Evolutionary conservation across 2,888 invertebrate species (phyloP).

Genomic region (Tiliacea citrago): DNA sequence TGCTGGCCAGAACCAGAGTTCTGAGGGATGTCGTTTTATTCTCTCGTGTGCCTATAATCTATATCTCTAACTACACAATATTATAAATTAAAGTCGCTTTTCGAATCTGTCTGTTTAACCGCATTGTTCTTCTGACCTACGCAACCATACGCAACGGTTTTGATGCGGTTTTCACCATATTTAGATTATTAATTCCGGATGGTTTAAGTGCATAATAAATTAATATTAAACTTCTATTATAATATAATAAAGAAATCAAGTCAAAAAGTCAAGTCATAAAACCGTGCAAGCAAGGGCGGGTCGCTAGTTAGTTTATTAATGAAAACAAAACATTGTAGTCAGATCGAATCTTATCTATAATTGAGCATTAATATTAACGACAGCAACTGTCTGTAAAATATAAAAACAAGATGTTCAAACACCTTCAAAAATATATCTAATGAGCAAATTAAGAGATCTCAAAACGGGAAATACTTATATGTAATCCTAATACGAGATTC

Average conservation of each 20-base stretch:
- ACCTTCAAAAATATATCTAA: constrained; percentile 65
- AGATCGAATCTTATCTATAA: constrained; percentile 64
- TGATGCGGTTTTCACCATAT: neutral
- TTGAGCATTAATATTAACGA: constrained; percentile 71
- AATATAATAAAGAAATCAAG: too few relatives aligned
- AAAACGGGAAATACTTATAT: constrained; percentile 79
- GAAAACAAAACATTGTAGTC: constrained; percentile 37
- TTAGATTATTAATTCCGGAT: neutral
- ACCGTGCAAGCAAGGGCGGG: neutral
- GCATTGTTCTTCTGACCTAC: neutral
- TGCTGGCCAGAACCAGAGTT: too few relatives aligned
- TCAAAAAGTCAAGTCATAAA: neutral
- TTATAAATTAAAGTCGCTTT: too few relatives aligned
- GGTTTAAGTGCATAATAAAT: neutral
- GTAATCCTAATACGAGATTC: constrained; percentile 84
- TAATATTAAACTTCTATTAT: too few relatives aligned
- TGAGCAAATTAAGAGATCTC: constrained; percentile 86
- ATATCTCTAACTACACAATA: too few relatives aligned
- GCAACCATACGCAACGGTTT: neutral
- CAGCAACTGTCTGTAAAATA: constrained; percentile 77
- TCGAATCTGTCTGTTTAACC: too few relatives aligned
- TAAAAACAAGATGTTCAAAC: constrained; percentile 65
- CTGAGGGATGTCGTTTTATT: too few relatives aligned
- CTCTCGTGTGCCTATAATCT: neutral
- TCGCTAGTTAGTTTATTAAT: neutral